phyloP scores from a whole-genome alignment of 2,113 vertebrate genomes.

The Eulemur macaco region DNA sequence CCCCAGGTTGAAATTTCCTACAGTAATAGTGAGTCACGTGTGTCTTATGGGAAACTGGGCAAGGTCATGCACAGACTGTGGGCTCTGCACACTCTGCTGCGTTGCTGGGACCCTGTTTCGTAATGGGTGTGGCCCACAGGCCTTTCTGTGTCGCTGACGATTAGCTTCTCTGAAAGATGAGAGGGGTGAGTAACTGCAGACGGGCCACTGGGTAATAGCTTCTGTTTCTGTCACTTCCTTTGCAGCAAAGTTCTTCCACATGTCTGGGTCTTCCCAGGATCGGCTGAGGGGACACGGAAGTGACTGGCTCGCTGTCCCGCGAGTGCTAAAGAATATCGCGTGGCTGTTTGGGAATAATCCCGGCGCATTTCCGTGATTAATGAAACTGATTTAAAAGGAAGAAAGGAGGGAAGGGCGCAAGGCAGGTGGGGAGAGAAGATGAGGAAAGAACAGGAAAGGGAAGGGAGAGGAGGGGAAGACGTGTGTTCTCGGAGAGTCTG shows the following conservation, averaged over 20 bases:
- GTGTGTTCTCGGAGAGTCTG: too few relatives aligned
- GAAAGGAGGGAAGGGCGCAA: neutral
- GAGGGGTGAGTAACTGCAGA: neutral
- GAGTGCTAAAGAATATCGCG: neutral
- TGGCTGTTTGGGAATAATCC: neutral
- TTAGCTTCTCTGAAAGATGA: neutral
- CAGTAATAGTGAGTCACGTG: neutral
- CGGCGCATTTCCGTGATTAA: neutral
- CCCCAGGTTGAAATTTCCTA: neutral
- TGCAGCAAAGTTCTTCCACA: neutral
- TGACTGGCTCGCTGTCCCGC: accelerated
- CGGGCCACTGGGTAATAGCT: neutral
- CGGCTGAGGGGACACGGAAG: neutral
- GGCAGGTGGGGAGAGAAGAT: neutral
- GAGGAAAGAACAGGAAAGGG: neutral
- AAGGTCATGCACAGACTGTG: neutral
- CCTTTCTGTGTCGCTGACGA: neutral
- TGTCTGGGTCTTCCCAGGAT: neutral
- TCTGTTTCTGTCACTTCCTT: neutral
- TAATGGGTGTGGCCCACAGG: neutral
- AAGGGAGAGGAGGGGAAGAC: too few relatives aligned
- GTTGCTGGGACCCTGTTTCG: neutral
- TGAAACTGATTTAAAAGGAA: neutral
- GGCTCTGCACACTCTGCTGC: neutral
- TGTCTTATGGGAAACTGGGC: slow-evolving; percentile 6